phyloP scores from a whole-genome alignment of 2,888 invertebrate genomes.

The Tenthredo notha region DNA sequence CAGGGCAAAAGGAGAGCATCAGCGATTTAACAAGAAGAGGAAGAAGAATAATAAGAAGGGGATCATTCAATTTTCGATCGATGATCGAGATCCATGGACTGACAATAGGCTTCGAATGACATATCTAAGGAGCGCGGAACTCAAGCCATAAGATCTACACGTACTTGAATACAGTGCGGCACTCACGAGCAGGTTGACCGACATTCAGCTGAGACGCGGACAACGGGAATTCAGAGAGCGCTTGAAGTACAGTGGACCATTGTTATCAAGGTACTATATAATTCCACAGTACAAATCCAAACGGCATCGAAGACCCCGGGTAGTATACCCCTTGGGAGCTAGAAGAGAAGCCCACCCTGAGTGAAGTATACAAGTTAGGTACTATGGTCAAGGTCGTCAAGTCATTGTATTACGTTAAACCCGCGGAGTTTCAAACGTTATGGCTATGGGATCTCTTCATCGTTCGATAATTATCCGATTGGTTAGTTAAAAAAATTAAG shows the following conservation, averaged over 20 bases:
- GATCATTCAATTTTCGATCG: slow-evolving; percentile 40
- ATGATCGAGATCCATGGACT: slow-evolving; percentile 23
- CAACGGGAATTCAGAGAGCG: slow-evolving; percentile 58
- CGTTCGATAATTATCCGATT: background rate
- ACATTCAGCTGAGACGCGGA: slow-evolving; percentile 37
- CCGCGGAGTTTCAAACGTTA: too few species aligned
- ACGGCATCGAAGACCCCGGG: slow-evolving; percentile 5
- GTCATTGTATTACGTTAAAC: background rate
- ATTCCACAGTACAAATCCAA: background rate
- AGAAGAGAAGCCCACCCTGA: slow-evolving; percentile 3
- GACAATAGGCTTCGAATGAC: slow-evolving; percentile 41
- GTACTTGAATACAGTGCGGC: slow-evolving; percentile 33
- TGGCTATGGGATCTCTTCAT: background rate
- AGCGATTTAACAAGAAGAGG: background rate
- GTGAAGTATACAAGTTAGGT: background rate
- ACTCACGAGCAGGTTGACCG: slow-evolving; percentile 50
- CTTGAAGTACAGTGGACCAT: slow-evolving; percentile 62
- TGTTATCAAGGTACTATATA: slow-evolving; percentile 62
- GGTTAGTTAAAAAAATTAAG: background rate
- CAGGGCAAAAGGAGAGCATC: background rate
- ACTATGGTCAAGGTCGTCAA: slow-evolving; percentile 29
- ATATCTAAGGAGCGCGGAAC: slow-evolving; percentile 26
- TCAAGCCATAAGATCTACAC: slow-evolving; percentile 35
- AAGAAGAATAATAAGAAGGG: background rate
- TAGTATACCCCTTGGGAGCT: background rate